Percentiles rank a stretch among this genome's conserved stretches.
Conservation (phyloP, 2,113 vertebrate species). For the Indicator maculatus region DNA sequence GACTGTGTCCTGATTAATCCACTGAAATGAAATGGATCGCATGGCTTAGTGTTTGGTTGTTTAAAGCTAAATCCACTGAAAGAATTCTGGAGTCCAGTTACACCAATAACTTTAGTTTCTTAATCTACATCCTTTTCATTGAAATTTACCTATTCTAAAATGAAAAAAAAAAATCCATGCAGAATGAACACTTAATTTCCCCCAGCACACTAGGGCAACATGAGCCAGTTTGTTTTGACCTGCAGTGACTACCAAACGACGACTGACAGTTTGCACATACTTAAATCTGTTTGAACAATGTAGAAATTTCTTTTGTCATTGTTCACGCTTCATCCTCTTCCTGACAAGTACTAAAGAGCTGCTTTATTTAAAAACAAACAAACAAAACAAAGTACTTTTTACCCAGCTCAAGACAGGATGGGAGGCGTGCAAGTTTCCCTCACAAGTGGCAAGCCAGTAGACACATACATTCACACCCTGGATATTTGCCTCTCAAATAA, state of each 20-base stretch:
- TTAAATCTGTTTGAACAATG: slow-evolving; percentile 21
- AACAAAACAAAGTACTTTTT: neutral
- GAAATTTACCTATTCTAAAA: slow-evolving; percentile 28
- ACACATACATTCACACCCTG: neutral
- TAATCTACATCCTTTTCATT: neutral
- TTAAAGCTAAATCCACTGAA: slow-evolving; percentile 50
- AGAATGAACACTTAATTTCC: neutral
- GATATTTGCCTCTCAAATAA: neutral
- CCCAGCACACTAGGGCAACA: neutral
- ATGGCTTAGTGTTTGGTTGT: slow-evolving; percentile 31
- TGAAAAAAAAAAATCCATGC: neutral
- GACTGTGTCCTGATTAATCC: slow-evolving; percentile 60
- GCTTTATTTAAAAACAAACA: slow-evolving; percentile 42
- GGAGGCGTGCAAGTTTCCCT: neutral
- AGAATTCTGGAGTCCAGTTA: slow-evolving; percentile 59
- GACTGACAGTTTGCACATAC: neutral
- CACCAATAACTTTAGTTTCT: slow-evolving; percentile 51
- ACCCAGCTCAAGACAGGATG: rapidly evolving
- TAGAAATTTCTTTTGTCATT: slow-evolving; percentile 11
- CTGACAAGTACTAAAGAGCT: slow-evolving; percentile 27
- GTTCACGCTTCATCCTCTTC: slow-evolving; percentile 23
- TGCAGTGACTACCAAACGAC: neutral
- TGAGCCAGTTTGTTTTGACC: slow-evolving; percentile 4
- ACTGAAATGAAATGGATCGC: slow-evolving; percentile 47
- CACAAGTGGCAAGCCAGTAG: neutral